These are phyloP conservation scores for Drosophila trapezifrons DNA, from an alignment of 1,140 invertebrate genomes.

Conservation along the genomic window DNA sequence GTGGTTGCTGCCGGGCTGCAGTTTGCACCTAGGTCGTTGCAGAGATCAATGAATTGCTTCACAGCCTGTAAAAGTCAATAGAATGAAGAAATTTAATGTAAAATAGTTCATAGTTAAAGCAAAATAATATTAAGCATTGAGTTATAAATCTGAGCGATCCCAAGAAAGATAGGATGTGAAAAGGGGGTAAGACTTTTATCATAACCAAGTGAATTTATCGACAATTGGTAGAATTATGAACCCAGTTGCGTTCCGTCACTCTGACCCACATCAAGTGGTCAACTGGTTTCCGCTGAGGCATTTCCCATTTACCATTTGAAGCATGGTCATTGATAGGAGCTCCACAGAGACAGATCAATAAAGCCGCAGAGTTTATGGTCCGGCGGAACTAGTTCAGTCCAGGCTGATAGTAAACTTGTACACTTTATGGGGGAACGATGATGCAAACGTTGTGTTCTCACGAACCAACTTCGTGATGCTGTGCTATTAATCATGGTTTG, in stretches of 20 bases:
- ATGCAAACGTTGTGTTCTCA: slow-evolving; percentile 23
- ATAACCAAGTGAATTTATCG: slow-evolving; percentile 35
- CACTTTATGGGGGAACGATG: slow-evolving; percentile 7
- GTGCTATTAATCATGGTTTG: slow-evolving; percentile 35
- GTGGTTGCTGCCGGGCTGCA: slow-evolving; percentile 47
- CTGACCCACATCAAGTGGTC: slow-evolving; percentile 29
- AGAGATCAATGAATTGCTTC: slow-evolving; percentile 84
- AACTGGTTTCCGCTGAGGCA: slow-evolving; percentile 34
- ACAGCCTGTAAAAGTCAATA: slow-evolving; percentile 69
- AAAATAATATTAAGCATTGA: no score
- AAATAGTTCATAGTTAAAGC: no score
- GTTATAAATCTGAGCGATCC: no score
- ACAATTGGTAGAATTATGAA: slow-evolving; percentile 14
- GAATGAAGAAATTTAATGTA: background rate
- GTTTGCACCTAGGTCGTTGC: slow-evolving; percentile 77
- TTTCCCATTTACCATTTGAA: slow-evolving; percentile 17
- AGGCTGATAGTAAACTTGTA: slow-evolving; percentile 19
- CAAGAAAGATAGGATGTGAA: background rate
- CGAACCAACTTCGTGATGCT: slow-evolving; percentile 41
- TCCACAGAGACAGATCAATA: slow-evolving; percentile 8
- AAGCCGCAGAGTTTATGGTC: slow-evolving; percentile 20
- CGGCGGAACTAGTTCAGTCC: slow-evolving; percentile 25
- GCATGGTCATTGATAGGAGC: slow-evolving; percentile 8
- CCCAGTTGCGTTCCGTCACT: background rate
- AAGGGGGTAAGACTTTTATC: slow-evolving; percentile 1